Percentiles rank a stretch among this genome's conserved stretches.
Conservation (phyloP, 2,797 vertebrate species). For the Buceros bicornis region DNA sequence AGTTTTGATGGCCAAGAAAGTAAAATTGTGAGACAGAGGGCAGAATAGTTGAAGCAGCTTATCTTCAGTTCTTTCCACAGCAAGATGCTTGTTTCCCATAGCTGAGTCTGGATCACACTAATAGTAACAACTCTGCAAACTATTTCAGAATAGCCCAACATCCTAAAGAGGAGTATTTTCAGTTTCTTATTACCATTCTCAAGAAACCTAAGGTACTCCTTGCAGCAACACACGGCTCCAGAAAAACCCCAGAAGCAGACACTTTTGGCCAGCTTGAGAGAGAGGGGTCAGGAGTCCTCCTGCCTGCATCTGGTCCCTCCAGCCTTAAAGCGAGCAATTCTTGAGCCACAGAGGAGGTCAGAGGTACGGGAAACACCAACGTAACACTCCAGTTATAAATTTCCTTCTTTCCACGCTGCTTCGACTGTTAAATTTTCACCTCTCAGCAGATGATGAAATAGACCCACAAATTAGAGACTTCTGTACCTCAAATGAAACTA, state of each 20-base stretch:
- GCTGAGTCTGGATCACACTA: not conserved
- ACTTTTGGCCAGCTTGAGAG: not conserved
- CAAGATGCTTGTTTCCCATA: not conserved
- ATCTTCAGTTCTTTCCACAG: not conserved
- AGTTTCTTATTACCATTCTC: not conserved
- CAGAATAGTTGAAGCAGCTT: not conserved
- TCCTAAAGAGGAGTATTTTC: not conserved
- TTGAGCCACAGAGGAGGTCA: not conserved
- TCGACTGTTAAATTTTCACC: not conserved
- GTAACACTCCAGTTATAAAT: not conserved
- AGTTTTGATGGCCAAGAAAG: not conserved
- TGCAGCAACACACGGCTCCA: not conserved
- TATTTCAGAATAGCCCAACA: not conserved
- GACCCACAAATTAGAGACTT: constrained; percentile 8
- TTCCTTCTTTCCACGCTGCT: not conserved
- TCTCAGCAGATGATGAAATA: not conserved
- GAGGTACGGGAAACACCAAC: not conserved
- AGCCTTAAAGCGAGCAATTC: not conserved
- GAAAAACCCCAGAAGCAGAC: not conserved
- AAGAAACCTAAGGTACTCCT: not conserved
- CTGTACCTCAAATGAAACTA: constrained; percentile 2
- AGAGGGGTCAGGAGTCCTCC: no score
- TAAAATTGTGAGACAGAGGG: not conserved
- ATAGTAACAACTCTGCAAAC: not conserved
- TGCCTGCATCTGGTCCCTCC: not conserved